A percentile compares a stretch with the other conserved stretches of the same genome.
These are phyloP conservation scores for Diarsia dahlii DNA, from an alignment of 2,888 invertebrate genomes.

Conservation along the genomic window DNA sequence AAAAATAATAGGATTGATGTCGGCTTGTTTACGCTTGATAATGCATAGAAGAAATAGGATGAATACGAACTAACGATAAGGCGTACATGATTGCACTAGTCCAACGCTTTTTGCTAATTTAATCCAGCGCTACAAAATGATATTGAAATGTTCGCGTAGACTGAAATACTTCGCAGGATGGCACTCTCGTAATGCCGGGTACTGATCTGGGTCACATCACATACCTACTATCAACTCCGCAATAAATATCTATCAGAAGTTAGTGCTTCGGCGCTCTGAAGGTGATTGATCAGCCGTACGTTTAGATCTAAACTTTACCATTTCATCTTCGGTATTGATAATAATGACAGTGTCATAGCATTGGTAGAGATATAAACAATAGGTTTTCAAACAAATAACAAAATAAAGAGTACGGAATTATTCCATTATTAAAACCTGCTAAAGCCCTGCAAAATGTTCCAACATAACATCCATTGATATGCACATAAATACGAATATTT, in stretches of 20 bases:
- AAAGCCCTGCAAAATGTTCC: background rate
- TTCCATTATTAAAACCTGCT: background rate
- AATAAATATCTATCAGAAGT: slow-evolving; percentile 23
- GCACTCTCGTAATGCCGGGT: background rate
- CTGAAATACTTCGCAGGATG: background rate
- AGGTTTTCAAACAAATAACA: background rate
- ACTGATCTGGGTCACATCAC: slow-evolving; percentile 16
- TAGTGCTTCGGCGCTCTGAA: background rate
- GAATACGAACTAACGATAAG: slow-evolving; percentile 29
- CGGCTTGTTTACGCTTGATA: slow-evolving; percentile 15
- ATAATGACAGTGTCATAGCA: background rate
- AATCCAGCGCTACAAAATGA: background rate
- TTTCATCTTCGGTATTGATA: slow-evolving; percentile 1
- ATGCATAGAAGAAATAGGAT: slow-evolving; percentile 17
- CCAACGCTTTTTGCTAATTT: background rate
- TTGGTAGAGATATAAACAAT: background rate
- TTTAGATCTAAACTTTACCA: background rate
- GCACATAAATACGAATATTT: slow-evolving; percentile 26
- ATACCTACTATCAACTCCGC: background rate
- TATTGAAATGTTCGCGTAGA: slow-evolving; percentile 1
- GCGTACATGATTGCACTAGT: slow-evolving; percentile 25
- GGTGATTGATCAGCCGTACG: slow-evolving; percentile 3
- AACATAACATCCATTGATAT: slow-evolving; percentile 17
- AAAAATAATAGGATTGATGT: slow-evolving; percentile 3
- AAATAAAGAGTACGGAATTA: background rate